These are phyloP conservation scores for Zalophus californianus DNA, from an alignment of 2,797 vertebrate genomes.

Conservation along the genomic window DNA sequence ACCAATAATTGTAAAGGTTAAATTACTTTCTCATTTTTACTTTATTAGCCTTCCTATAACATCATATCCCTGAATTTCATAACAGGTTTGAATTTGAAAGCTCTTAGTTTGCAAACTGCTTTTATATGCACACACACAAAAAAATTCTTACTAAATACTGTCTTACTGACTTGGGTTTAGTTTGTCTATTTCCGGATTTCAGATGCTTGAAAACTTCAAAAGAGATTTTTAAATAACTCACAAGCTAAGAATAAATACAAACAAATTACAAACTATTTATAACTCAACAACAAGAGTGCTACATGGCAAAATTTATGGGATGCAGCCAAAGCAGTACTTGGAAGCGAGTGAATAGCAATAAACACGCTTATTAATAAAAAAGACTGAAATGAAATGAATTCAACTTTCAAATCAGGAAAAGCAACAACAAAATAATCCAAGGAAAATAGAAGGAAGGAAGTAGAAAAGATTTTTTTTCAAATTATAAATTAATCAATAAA, in stretches of 20 bases:
- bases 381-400: not conserved
- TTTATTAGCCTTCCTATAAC: not conserved
- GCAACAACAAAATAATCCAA: not conserved
- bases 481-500: conserved; percentile 7
- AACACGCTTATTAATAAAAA: not conserved
- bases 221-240: not conserved
- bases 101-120: not conserved
- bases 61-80: not conserved
- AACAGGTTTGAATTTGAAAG: not conserved
- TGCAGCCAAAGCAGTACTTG: conserved; percentile 1
- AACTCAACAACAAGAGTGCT: not conserved
- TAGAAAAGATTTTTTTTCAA: conserved; percentile 8
- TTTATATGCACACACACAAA: not conserved
- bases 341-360: not conserved
- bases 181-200: conserved; percentile 10
- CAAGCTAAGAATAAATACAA: conserved; percentile 15
- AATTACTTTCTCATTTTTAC: not conserved
- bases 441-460: not conserved
- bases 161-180: not conserved
- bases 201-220: not conserved
- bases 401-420: conserved; percentile 19
- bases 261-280: conserved; percentile 23
- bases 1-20: not conserved
- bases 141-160: not conserved
- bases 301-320: not conserved